phyloP scores from a whole-genome alignment of 23 tunicate genomes.

The Trididemnum clinides region DNA sequence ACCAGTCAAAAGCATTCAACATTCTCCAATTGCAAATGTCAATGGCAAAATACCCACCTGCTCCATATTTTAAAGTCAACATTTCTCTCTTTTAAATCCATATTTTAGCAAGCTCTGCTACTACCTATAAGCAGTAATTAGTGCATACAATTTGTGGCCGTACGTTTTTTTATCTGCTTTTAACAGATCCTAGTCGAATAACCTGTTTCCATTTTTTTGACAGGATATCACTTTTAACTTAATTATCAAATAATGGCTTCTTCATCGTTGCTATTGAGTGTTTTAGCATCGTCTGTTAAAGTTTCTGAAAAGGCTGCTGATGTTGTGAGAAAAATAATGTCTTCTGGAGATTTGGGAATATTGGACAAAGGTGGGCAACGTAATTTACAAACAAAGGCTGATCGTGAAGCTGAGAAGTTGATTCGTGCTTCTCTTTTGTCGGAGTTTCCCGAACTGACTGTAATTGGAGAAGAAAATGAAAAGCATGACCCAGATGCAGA shows the following conservation, averaged over 20 bases:
- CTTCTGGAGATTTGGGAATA: constrained; percentile 94
- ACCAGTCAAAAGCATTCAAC: too few relatives aligned
- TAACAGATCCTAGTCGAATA: too few relatives aligned
- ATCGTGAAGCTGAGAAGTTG: constrained; percentile 74
- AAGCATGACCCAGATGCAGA: constrained; percentile 66
- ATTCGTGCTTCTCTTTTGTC: constrained; percentile 80
- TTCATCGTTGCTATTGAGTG: constrained; percentile 46
- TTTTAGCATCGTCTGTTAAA: constrained; percentile 80
- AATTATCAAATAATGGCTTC: background rate
- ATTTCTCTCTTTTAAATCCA: too few relatives aligned
- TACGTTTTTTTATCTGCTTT: too few relatives aligned
- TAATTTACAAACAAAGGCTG: constrained; percentile 98
- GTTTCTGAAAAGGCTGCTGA: constrained; percentile 94
- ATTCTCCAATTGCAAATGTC: too few relatives aligned
- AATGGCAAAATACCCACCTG: too few relatives aligned
- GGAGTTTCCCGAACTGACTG: constrained; percentile 64
- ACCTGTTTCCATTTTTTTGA: too few relatives aligned
- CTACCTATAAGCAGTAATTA: too few relatives aligned
- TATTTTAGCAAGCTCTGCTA: too few relatives aligned
- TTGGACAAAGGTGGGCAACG: constrained; percentile 97
- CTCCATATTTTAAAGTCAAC: too few relatives aligned
- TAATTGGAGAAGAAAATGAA: constrained; percentile 98
- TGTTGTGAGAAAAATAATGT: constrained; percentile 87
- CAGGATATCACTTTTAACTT: too few relatives aligned
- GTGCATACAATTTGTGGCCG: too few relatives aligned